These are phyloP conservation scores for Lanistes nyassanus DNA, from an alignment of 1,140 invertebrate species.

Conservation along the genomic window DNA sequence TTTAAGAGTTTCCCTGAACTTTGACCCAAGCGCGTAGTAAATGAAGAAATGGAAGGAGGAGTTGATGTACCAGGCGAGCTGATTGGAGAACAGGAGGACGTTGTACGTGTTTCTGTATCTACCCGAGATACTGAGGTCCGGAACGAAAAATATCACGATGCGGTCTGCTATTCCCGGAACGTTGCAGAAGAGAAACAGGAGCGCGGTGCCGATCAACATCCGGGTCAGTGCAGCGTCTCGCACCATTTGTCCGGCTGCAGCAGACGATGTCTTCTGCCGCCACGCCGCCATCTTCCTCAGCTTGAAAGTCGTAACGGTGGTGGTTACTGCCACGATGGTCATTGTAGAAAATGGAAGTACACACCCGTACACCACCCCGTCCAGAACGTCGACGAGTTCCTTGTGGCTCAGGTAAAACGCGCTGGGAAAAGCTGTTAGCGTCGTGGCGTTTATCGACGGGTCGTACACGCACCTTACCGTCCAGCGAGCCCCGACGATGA, in stretches of 20 bases:
- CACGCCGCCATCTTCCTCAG: conserved; percentile 6
- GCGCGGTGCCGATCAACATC: not conserved
- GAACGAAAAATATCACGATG: not conserved
- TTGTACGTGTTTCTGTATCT: not conserved
- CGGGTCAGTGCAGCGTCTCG: not conserved
- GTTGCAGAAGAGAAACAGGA: conserved; percentile 4
- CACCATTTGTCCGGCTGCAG: not conserved
- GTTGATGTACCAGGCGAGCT: conserved; percentile 1
- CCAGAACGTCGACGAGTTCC: not conserved
- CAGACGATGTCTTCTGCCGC: conserved; percentile 1
- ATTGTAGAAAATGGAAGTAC: not conserved
- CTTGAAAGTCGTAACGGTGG: conserved; percentile 4
- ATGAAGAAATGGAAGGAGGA: conserved; percentile 17
- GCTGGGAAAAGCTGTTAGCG: not conserved
- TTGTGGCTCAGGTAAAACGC: conserved; percentile 1
- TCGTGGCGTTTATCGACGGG: not conserved
- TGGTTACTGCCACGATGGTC: not conserved
- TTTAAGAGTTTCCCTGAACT: conserved; percentile 5
- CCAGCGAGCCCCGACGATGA: not conserved
- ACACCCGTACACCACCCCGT: not conserved
- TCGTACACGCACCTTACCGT: not conserved
- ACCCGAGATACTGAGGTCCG: not conserved
- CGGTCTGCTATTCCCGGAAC: not conserved
- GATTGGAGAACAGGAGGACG: not conserved
- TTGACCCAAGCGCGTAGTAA: conserved; percentile 11